phyloP scores from a whole-genome alignment of 2,113 vertebrate genomes.

The Orthonyx spaldingii region DNA sequence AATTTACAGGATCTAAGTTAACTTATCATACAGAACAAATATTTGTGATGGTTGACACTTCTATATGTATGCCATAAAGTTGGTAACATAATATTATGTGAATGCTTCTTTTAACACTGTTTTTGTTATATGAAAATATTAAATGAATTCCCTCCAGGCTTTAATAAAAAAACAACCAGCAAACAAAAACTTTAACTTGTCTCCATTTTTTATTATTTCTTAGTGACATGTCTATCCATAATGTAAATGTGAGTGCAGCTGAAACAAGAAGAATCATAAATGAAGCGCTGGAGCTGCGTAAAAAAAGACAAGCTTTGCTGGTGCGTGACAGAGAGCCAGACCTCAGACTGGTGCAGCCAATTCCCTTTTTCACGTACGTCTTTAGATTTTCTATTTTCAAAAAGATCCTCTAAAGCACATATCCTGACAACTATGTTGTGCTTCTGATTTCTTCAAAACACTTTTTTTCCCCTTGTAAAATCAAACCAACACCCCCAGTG shows the following conservation, averaged over 20 bases:
- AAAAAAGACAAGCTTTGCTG: constrained; percentile 80
- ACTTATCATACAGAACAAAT: background rate
- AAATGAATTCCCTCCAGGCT: background rate
- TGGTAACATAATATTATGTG: background rate
- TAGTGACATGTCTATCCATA: constrained; percentile 89
- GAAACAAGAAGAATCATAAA: constrained; percentile 82
- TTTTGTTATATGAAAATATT: background rate
- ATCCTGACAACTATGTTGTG: background rate
- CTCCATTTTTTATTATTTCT: background rate
- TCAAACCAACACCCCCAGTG: background rate
- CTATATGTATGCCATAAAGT: background rate
- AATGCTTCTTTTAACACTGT: background rate
- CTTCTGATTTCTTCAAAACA: background rate
- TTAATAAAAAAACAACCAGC: background rate
- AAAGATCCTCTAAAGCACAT: background rate
- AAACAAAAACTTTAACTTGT: background rate
- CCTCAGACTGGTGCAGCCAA: constrained; percentile 83
- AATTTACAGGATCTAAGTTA: background rate
- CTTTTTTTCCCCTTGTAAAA: background rate
- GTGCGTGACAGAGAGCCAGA: constrained; percentile 80
- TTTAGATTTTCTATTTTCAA: background rate
- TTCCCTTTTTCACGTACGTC: constrained; percentile 86
- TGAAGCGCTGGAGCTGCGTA: constrained; percentile 87
- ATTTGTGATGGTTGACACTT: background rate
- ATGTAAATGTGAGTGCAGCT: constrained; percentile 81